These are phyloP conservation scores for Andricus curvator DNA, from an alignment of 2,888 invertebrate species.

Conservation along the genomic window DNA sequence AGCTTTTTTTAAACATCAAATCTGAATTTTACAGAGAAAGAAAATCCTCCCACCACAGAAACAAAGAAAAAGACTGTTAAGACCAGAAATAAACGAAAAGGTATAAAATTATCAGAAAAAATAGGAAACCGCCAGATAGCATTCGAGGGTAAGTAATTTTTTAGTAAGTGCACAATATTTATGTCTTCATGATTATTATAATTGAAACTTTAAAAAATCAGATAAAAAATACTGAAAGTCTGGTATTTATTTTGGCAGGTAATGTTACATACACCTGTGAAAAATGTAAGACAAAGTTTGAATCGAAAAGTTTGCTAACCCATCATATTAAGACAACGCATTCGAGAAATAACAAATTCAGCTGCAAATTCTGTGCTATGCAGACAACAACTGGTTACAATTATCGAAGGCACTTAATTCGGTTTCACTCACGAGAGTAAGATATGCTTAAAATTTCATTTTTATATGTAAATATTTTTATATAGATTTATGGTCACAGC, in stretches of 20 bases:
- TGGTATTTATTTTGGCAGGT: neutral
- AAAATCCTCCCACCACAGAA: neutral
- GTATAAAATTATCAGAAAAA: neutral
- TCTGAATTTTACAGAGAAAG: neutral
- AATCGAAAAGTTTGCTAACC: neutral
- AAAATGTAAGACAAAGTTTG: neutral
- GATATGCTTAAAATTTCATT: neutral
- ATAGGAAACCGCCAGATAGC: neutral
- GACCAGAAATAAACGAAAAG: neutral
- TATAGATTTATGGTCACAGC: neutral
- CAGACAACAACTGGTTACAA: neutral
- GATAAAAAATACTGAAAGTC: neutral
- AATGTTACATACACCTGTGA: neutral
- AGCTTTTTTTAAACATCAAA: neutral
- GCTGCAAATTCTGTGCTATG: neutral
- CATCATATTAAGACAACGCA: conserved; percentile 1
- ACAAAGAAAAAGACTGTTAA: neutral
- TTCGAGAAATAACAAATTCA: neutral
- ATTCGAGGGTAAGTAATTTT: neutral
- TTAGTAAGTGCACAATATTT: neutral
- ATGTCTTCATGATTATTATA: neutral
- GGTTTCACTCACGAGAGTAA: neutral
- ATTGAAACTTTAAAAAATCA: neutral
- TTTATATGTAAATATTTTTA: neutral
- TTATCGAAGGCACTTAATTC: neutral